These are phyloP conservation scores for Elephantulus edwardii DNA, from an alignment of 2,113 vertebrate species.

Conservation along the genomic window DNA sequence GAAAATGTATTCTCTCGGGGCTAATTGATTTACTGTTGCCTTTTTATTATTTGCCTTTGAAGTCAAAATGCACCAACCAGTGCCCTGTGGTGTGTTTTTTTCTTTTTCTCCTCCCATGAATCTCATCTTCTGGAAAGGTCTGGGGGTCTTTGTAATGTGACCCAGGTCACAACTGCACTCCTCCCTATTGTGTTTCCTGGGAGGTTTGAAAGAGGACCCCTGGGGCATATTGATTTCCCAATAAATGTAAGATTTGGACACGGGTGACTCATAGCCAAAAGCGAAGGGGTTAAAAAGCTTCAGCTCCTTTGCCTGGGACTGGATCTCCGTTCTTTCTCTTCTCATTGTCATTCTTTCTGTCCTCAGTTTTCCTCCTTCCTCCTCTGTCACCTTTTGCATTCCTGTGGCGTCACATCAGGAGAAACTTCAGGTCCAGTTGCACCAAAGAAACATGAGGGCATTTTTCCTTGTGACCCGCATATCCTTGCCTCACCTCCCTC, in stretches of 20 bases:
- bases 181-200: background rate
- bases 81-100: background rate
- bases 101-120: background rate
- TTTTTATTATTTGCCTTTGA: conserved; percentile 59
- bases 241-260: conserved; percentile 57
- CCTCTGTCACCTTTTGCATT: background rate
- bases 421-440: background rate
- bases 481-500: background rate
- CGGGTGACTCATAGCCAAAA: background rate
- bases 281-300: background rate
- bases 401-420: background rate
- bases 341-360: accelerated
- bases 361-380: background rate
- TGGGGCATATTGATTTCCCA: conserved; percentile 45
- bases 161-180: background rate
- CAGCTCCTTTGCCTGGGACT: accelerated
- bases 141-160: background rate
- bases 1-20: background rate
- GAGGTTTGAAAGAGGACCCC: conserved; percentile 38
- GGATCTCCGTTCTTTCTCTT: background rate
- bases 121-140: conserved; percentile 3
- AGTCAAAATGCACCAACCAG: conserved; percentile 21
- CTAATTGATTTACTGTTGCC: conserved; percentile 27
- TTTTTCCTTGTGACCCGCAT: no score
- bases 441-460: background rate